A percentile compares a stretch with the other conserved stretches of the same genome.
These are phyloP conservation scores for Falco peregrinus DNA, from an alignment of 2,797 vertebrate genomes.

Conservation along the genomic window DNA sequence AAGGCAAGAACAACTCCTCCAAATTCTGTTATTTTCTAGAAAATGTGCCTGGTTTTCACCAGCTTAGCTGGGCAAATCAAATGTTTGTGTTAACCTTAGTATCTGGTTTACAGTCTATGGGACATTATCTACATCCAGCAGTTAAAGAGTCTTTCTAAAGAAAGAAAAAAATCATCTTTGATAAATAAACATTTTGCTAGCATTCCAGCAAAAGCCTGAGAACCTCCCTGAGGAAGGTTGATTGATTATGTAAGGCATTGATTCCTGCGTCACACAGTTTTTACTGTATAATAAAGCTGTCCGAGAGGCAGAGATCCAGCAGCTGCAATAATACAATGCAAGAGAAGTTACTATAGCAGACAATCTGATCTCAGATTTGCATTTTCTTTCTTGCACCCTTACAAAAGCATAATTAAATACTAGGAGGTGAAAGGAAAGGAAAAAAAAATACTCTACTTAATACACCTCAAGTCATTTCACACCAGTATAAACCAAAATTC, in stretches of 20 bases:
- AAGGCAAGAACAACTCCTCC: background rate
- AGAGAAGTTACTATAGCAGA: background rate
- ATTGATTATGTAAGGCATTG: background rate
- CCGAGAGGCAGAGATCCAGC: background rate
- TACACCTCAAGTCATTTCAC: background rate
- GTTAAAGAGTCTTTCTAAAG: background rate
- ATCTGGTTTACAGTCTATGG: background rate
- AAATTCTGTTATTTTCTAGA: background rate
- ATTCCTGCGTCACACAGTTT: background rate
- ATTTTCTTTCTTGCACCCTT: background rate
- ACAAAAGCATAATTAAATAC: background rate
- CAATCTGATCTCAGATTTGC: background rate
- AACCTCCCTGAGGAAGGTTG: background rate
- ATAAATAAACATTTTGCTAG: background rate
- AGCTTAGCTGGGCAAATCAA: background rate
- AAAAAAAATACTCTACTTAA: background rate
- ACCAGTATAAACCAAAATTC: background rate
- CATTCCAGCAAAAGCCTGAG: background rate
- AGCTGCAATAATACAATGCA: background rate
- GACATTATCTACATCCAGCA: slow-evolving; percentile 18
- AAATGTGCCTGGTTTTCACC: background rate
- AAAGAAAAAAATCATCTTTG: background rate
- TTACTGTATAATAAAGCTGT: background rate
- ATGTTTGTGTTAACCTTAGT: background rate
- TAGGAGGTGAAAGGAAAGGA: background rate